Conservation (phyloP, 30 jellyfish, hydroid and myxozoan species). For the Hydractinia echinata region DNA sequence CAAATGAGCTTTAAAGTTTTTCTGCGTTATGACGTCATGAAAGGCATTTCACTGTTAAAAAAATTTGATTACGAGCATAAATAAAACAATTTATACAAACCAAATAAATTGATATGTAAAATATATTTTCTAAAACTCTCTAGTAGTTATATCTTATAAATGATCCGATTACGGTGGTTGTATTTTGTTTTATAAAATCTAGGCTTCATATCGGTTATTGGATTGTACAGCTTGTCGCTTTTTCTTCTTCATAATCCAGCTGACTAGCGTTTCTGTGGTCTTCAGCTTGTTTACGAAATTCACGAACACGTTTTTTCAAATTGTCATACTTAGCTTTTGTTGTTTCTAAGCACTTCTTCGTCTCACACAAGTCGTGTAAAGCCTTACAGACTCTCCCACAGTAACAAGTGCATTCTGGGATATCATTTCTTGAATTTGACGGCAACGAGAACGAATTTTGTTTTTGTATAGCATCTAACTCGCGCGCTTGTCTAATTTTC, state of each 20-base stretch:
- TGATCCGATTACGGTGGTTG: no score
- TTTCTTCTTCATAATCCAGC: conserved; percentile 46
- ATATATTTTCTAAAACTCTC: no score
- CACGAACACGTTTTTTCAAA: conserved; percentile 71
- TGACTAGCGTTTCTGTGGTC: conserved; percentile 42
- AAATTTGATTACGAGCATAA: no score
- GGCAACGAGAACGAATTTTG: not conserved
- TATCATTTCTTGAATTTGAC: conserved; percentile 13
- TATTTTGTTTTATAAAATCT: no score
- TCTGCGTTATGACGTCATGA: no score
- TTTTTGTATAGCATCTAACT: conserved; percentile 1
- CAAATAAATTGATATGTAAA: no score
- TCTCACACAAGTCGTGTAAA: conserved; percentile 59
- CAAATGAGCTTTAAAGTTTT: no score
- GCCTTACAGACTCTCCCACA: conserved; percentile 93
- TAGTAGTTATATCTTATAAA: no score
- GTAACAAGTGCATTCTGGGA: conserved; percentile 83
- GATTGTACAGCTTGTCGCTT: conserved; percentile 52
- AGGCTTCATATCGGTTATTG: conserved; percentile 31
- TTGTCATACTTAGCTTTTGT: conserved; percentile 66
- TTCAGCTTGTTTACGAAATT: conserved; percentile 71
- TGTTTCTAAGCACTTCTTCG: conserved; percentile 52
- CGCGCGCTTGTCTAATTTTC: not conserved
- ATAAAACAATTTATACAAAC: no score
- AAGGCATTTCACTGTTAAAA: no score